Percentiles rank a stretch among this genome's conserved stretches.
Conservation (phyloP, 2,888 invertebrate genomes). For the Chymomyza procnemis region DNA sequence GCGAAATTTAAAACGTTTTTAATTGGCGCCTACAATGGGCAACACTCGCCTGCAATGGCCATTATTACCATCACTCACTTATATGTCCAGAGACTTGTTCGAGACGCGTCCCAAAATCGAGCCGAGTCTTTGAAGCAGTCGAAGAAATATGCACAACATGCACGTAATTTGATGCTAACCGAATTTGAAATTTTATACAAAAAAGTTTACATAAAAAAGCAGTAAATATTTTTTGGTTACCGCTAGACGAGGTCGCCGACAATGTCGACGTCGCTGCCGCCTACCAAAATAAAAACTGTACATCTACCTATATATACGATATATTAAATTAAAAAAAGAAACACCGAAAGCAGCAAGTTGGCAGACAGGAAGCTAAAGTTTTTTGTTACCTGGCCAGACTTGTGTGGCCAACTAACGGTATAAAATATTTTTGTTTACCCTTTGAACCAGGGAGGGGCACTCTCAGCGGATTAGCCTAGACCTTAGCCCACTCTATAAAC, state of each 20-base stretch:
- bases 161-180: slow-evolving; percentile 64
- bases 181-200: slow-evolving; percentile 70
- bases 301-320: neutral
- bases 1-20: slow-evolving; percentile 67
- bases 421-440: slow-evolving; percentile 69
- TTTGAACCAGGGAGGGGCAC: slow-evolving; percentile 44
- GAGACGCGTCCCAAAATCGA: neutral
- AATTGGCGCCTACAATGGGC: slow-evolving; percentile 60
- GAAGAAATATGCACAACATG: slow-evolving; percentile 49
- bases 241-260: slow-evolving; percentile 32
- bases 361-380: slow-evolving; percentile 70
- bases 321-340: slow-evolving; percentile 4
- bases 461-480: slow-evolving; percentile 51
- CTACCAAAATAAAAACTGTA: slow-evolving; percentile 1
- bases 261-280: slow-evolving; percentile 31
- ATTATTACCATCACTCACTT: neutral
- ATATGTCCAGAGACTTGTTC: too few relatives aligned
- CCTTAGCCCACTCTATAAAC: neutral
- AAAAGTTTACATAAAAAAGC: slow-evolving; percentile 49
- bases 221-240: slow-evolving; percentile 42
- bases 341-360: slow-evolving; percentile 54
- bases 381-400: slow-evolving; percentile 65
- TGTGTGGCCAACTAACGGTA: slow-evolving; percentile 59
- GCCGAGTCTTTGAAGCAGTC: neutral
- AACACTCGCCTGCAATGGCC: neutral